Evolutionary conservation across 2,113 vertebrate genomes (phyloP), one percentile per base, ranked within the genome.

Genomic region (Orycteropus afer): DNA sequence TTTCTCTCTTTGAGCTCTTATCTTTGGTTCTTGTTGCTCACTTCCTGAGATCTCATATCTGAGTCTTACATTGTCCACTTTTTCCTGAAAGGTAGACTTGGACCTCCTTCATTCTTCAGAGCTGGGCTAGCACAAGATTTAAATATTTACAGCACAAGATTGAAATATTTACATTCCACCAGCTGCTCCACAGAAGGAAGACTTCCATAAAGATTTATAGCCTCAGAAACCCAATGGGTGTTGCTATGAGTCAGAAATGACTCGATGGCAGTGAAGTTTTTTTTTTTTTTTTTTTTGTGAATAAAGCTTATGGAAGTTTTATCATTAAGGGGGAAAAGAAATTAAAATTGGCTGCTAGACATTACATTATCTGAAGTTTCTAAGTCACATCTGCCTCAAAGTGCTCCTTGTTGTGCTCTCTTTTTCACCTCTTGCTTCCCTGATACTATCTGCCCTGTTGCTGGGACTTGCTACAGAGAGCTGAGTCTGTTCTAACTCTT

Each of bases 1-100:
- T 23, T 78, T 96, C 77, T 94, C 57, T 40, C 45, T 77, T 61
- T 90, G n/a, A 92, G 92, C 25, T 57, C 65, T 79, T 78, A 59
- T 27, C 77, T 69, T 83, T 53, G n/a, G 59, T 73, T 86, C 92
- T 42, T 69, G n/a, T 57, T 59, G 32, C 51, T 67, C 20, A 53
- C 32, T 78, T 92, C 45, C 81, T 53, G 42, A 80, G 22, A 27
- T 87, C 40, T 57, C 13, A 22, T 69, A 59, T 47, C 57, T 87
- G 76, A 87, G 25, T 83, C 69, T 93, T 74, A 29, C 22, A 91
- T 27, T 81, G 45, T 42, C 5, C 27, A 55, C 73, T 93, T 77
- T 85, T 5, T 25, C 37, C 42, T 29, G 4, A 45, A 90, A 61
- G 22, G 34, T 93, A 37, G n/a, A 34, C 12, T 65, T 42, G 57